These are phyloP conservation scores for Sphenodon punctatus DNA, from an alignment of 2,797 vertebrate species.

Conservation along the genomic window DNA sequence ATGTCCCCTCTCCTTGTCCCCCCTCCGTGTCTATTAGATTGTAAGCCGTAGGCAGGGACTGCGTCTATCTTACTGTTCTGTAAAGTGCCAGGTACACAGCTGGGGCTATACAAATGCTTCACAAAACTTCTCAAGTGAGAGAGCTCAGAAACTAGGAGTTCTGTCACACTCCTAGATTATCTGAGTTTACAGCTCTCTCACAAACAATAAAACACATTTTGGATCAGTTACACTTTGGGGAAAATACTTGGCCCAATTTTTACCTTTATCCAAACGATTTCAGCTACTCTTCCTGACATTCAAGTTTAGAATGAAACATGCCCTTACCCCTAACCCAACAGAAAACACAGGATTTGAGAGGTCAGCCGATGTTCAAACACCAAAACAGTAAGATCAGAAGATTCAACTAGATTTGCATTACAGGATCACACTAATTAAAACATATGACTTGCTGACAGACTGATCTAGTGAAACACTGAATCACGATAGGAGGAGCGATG, in stretches of 20 bases:
- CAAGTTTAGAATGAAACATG: not conserved
- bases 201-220: too few relatives aligned
- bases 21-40: too few relatives aligned
- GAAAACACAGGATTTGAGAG: constrained; percentile 1
- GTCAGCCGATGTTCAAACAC: not conserved
- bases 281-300: not conserved
- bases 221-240: too few relatives aligned
- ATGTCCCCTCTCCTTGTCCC: too few relatives aligned
- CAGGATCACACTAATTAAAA: not conserved
- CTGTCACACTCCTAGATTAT: not conserved
- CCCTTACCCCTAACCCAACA: not conserved
- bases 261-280: not conserved
- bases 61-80: too few relatives aligned
- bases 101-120: too few relatives aligned
- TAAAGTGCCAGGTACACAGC: too few relatives aligned
- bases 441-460: not conserved
- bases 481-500: fast-evolving
- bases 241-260: not conserved
- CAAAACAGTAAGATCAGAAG: not conserved
- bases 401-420: not conserved
- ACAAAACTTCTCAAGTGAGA: too few relatives aligned
- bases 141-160: not conserved
- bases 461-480: not conserved
- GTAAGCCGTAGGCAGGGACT: too few relatives aligned
- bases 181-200: too few relatives aligned